phyloP scores from a whole-genome alignment of 1,140 invertebrate genomes.

The Bactericera cockerelli region DNA sequence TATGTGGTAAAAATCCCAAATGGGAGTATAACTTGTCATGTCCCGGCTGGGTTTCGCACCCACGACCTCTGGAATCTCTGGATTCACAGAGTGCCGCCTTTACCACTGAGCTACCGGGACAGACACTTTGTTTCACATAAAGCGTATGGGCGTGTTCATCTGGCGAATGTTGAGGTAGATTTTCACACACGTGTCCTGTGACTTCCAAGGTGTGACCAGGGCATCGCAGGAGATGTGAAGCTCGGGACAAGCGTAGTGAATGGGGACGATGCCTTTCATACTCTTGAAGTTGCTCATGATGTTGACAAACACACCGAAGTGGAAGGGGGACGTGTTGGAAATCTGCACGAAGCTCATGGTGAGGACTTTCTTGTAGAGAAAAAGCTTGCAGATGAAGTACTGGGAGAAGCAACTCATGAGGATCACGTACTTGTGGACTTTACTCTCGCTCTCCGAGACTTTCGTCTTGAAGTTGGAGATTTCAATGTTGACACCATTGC shows the following conservation, averaged over 20 bases:
- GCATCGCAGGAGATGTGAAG: neutral
- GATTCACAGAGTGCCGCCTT: too few species aligned
- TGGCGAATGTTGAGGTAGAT: neutral
- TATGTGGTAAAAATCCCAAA: too few species aligned
- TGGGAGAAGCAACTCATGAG: slow-evolving; percentile 13
- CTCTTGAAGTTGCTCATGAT: slow-evolving; percentile 13
- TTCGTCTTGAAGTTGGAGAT: slow-evolving; percentile 14
- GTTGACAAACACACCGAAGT: slow-evolving; percentile 13
- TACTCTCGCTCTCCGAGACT: slow-evolving; percentile 12
- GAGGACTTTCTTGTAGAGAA: slow-evolving; percentile 11
- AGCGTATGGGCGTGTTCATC: neutral
- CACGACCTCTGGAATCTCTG: too few species aligned
- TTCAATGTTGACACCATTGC: slow-evolving; percentile 15
- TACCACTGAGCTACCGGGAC: too few species aligned
- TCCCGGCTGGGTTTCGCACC: too few species aligned
- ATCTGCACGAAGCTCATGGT: slow-evolving; percentile 13
- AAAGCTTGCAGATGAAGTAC: slow-evolving; percentile 15
- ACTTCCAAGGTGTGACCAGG: neutral
- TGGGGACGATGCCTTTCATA: slow-evolving; percentile 17
- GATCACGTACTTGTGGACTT: slow-evolving; percentile 13
- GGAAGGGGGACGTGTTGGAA: slow-evolving; percentile 2
- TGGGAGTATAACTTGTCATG: too few species aligned
- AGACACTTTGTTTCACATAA: too few species aligned
- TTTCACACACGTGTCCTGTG: neutral
- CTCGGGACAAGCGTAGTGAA: slow-evolving; percentile 2